Conservation (phyloP, 2,888 invertebrate genomes). For the Catocala sponsa region DNA sequence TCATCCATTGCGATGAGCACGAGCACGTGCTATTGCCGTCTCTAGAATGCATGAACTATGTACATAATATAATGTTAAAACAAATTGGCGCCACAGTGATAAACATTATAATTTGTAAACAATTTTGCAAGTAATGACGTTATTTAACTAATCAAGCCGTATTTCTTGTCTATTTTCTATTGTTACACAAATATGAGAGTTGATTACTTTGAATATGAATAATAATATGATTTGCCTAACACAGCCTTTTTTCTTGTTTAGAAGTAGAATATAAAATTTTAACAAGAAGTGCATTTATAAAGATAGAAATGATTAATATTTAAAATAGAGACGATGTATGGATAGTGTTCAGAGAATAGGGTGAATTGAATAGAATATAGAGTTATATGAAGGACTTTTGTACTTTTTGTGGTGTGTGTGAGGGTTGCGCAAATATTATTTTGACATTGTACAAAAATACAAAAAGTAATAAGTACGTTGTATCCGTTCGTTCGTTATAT, state of each 20-base stretch:
- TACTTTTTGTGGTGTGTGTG: conserved; percentile 82
- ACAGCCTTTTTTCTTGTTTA: conserved; percentile 54
- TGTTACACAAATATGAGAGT: conserved; percentile 35
- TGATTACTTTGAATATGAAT: conserved; percentile 30
- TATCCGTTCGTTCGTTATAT: conserved; percentile 47
- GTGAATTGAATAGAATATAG: conserved; percentile 72
- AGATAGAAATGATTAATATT: conserved; percentile 79
- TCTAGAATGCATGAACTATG: background rate
- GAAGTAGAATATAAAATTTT: conserved; percentile 70
- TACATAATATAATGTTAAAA: conserved; percentile 6
- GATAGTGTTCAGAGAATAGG: conserved; percentile 80
- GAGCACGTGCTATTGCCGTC: no score
- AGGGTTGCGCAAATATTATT: conserved; percentile 71
- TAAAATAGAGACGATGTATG: conserved; percentile 76
- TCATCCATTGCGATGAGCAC: no score
- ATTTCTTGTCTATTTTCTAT: conserved; percentile 42
- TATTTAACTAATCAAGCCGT: conserved; percentile 34
- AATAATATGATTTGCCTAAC: conserved; percentile 28
- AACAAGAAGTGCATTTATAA: conserved; percentile 87
- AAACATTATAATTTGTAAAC: conserved; percentile 7
- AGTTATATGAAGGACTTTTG: conserved; percentile 78
- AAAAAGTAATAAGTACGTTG: conserved; percentile 31
- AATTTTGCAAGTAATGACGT: conserved; percentile 15
- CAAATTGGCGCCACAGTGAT: conserved; percentile 22
- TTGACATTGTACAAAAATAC: conserved; percentile 47